Evolutionary conservation across 53 echinoderm and acorn worm species (phyloP), one percentile per base, ranked within the genome.

Genomic region (Mesocentrotus franciscanus): DNA sequence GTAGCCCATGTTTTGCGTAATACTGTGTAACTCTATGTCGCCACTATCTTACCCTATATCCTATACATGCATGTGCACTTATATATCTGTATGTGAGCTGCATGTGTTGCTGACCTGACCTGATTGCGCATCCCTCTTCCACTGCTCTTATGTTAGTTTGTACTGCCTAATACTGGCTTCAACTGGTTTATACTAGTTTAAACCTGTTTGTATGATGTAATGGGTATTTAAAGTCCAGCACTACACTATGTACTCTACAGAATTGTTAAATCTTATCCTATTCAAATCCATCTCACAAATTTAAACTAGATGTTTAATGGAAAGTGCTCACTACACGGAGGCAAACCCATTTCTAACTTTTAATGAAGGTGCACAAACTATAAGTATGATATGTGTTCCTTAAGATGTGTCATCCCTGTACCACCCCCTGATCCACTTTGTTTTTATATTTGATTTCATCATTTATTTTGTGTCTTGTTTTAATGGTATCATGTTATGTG

Each of bases 41-140:
- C 16, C 57, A 11, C 87, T 58, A 55, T 85, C 85, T 20, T 85
- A 85, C 26, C 85, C 85, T 85, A 87, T 27, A 84, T 49, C 49
- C 84, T 84, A 49, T 42, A 16, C 84, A 42, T 39, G 84, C 87
- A 58, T 87, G 87, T 87, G 87, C 87, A 87, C 87, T 87, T 59
- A 87, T 58, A 79, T 79, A 87, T 27, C 56, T 87, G 14, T 87
- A 22, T 84, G 49, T 32, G 87, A 58, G 14, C 27, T 57, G 57
- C 87, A 57, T 87, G 57, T 7, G 33, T 32, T 33, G 29, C 29
- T 32, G 11, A 81, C 42, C 18, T 39, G 81, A 33, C 4, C 20
- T 17, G 56, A 87, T 57, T 87, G n/a, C 57, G 87, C 34, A 87
- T 57, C 87, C 58, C 87, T 81, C 81, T 36, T 42, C 39, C 17